Evolutionary conservation across 1,140 invertebrate genomes (phyloP).

Genomic region (Sycophaga agraensis): DNA sequence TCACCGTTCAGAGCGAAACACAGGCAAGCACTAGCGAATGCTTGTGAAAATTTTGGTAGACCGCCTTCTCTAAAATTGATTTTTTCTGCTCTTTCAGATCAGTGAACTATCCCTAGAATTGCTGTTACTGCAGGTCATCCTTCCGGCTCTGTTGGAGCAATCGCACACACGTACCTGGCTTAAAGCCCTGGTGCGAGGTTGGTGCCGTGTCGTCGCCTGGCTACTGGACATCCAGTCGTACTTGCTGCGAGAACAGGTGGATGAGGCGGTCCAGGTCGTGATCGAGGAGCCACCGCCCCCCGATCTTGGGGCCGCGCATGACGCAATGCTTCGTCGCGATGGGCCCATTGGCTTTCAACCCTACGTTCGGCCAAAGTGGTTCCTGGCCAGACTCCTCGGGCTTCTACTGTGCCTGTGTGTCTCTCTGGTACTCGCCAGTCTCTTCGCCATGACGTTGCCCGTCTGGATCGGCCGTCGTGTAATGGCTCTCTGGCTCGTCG

Average conservation of each 20-base stretch:
- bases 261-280: constrained; percentile 54
- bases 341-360: constrained; percentile 82
- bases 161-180: constrained; percentile 92
- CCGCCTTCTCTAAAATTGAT: no score
- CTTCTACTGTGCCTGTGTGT: constrained; percentile 80
- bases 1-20: constrained; percentile 79
- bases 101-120: constrained; percentile 93
- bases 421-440: constrained; percentile 80
- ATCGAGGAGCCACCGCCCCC: constrained; percentile 52
- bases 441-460: constrained; percentile 84
- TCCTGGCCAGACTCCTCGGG: constrained; percentile 74
- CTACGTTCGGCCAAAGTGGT: constrained; percentile 82
- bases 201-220: constrained; percentile 87
- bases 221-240: constrained; percentile 87
- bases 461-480: constrained; percentile 85
- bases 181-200: constrained; percentile 81
- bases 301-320: constrained; percentile 79
- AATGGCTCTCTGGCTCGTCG: constrained; percentile 81
- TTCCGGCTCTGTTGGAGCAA: constrained; percentile 94
- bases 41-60: neutral
- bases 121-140: constrained; percentile 90
- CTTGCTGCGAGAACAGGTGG: constrained; percentile 70
- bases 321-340: constrained; percentile 77
- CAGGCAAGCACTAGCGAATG: constrained; percentile 49
- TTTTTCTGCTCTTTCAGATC: no score